Evolutionary conservation across 2,797 vertebrate species (phyloP).

Genomic region (Serranus cabrilla): DNA sequence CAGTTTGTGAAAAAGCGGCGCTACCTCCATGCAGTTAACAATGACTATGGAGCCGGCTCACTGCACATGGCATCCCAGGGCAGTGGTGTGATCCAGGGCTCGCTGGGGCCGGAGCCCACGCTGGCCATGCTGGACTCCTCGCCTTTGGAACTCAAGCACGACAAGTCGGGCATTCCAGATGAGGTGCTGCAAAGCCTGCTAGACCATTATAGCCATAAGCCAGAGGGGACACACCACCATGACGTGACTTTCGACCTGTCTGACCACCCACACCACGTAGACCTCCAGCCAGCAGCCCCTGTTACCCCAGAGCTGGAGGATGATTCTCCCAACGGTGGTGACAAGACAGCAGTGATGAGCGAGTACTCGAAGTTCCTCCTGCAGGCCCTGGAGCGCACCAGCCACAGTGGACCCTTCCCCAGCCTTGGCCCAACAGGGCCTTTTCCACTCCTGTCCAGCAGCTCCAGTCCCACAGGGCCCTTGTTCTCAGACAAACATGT

Average conservation of each 20-base stretch:
- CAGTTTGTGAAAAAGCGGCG: slow-evolving; percentile 99
- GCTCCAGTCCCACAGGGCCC: slow-evolving; percentile 92
- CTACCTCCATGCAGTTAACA: slow-evolving; percentile 94
- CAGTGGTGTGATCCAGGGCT: slow-evolving; percentile 94
- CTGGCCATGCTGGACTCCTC: slow-evolving; percentile 94
- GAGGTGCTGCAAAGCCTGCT: slow-evolving; percentile 98
- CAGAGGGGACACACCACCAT: slow-evolving; percentile 90
- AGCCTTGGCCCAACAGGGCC: slow-evolving; percentile 92
- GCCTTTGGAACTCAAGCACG: slow-evolving; percentile 95
- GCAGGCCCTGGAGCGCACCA: slow-evolving; percentile 98
- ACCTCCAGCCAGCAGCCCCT: slow-evolving; percentile 92
- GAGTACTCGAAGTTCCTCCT: slow-evolving; percentile 99
- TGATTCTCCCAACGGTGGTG: slow-evolving; percentile 90
- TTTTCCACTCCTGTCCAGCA: slow-evolving; percentile 94
- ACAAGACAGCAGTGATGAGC: slow-evolving; percentile 95
- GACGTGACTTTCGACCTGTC: slow-evolving; percentile 95
- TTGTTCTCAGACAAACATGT: slow-evolving; percentile 97
- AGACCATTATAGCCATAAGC: slow-evolving; percentile 97
- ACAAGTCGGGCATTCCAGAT: slow-evolving; percentile 98
- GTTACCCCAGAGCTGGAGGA: slow-evolving; percentile 92
- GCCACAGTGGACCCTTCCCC: slow-evolving; percentile 93
- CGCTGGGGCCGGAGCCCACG: slow-evolving; percentile 91
- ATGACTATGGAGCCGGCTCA: slow-evolving; percentile 91
- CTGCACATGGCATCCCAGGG: slow-evolving; percentile 93
- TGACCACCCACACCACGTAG: slow-evolving; percentile 92